Conservation (phyloP, 2,888 invertebrate species). For the Torymus tubicola region DNA sequence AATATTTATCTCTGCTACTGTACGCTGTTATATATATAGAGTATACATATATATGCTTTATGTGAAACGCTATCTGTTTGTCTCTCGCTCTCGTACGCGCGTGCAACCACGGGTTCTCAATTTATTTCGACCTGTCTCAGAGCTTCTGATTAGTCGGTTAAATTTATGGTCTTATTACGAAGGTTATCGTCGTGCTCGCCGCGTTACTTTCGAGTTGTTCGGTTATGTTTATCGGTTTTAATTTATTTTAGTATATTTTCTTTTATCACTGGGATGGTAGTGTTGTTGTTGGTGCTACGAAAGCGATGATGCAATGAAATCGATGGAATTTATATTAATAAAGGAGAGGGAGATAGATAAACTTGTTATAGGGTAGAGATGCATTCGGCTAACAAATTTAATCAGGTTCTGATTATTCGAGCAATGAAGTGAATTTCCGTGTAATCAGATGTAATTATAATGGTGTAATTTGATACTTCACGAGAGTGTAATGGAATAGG, state of each 20-base stretch:
- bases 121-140: conserved; percentile 28
- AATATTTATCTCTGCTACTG: too few species aligned
- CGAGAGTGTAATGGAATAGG: not conserved
- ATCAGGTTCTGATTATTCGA: too few species aligned
- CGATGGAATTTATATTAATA: too few species aligned
- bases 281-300: too few species aligned
- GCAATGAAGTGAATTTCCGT: not conserved
- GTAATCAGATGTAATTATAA: conserved; percentile 16
- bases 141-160: conserved; percentile 33
- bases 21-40: too few species aligned
- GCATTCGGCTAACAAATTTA: too few species aligned
- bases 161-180: conserved; percentile 48
- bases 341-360: too few species aligned
- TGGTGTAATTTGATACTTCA: conserved; percentile 20
- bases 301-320: too few species aligned
- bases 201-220: not conserved
- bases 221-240: conserved; percentile 33
- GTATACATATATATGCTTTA: too few species aligned
- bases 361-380: too few species aligned
- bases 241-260: conserved; percentile 7
- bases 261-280: not conserved
- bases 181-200: conserved; percentile 26
- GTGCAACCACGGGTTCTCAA: not conserved
- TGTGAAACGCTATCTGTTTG: too few species aligned
- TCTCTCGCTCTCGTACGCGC: not conserved